Evolutionary conservation across 2,888 invertebrate genomes (phyloP).

Genomic region (Diaprepes abbreviatus): DNA sequence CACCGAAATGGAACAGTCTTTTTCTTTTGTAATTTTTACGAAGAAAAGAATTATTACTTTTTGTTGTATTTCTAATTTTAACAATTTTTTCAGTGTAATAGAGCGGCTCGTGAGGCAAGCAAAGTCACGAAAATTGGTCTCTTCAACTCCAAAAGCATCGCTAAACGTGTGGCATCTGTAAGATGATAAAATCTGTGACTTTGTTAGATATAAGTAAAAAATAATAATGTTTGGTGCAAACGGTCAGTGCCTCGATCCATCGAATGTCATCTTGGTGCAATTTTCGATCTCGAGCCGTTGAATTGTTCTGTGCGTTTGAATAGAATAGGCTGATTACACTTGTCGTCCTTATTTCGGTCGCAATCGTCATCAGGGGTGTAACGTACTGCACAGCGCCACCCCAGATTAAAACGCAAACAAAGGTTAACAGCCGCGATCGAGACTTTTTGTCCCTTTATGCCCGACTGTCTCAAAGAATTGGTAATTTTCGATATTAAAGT

Average conservation of each 20-base stretch:
- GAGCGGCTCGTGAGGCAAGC: too few species aligned
- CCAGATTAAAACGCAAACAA: slow-evolving; percentile 66
- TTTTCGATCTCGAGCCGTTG: slow-evolving; percentile 52
- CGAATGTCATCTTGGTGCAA: slow-evolving; percentile 54
- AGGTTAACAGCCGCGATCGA: slow-evolving; percentile 61
- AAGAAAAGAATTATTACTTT: too few species aligned
- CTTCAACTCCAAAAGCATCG: too few species aligned
- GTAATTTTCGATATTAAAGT: slow-evolving; percentile 45
- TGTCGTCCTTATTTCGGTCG: slow-evolving; percentile 59
- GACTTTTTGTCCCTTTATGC: slow-evolving; percentile 45
- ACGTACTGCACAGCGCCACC: slow-evolving; percentile 50
- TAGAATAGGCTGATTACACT: slow-evolving; percentile 63
- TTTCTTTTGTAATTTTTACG: too few species aligned
- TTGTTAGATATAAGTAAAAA: too few species aligned
- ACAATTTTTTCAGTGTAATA: too few species aligned
- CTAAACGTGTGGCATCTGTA: too few species aligned
- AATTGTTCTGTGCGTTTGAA: slow-evolving; percentile 60
- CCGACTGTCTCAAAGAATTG: slow-evolving; percentile 36
- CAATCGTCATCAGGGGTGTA: slow-evolving; percentile 52
- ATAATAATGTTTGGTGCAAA: slow-evolving; percentile 30
- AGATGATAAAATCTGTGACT: too few species aligned
- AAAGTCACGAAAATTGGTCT: too few species aligned
- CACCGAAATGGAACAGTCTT: too few species aligned
- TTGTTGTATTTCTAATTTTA: too few species aligned
- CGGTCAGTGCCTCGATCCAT: slow-evolving; percentile 17